phyloP scores from a whole-genome alignment of 2,797 vertebrate species.

The Graptemys geographica region DNA sequence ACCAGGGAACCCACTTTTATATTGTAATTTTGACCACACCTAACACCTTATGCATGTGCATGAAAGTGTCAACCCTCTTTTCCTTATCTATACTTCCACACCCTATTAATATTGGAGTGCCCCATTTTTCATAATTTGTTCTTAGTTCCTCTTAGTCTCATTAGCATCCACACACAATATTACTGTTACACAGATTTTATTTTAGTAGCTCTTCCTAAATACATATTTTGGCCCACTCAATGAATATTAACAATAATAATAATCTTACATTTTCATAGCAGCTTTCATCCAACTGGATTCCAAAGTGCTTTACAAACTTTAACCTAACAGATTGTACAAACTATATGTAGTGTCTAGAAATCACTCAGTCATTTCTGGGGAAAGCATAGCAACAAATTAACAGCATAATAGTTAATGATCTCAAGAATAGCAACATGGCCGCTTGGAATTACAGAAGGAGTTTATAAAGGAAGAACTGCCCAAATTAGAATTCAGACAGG shows the following conservation, averaged over 20 bases:
- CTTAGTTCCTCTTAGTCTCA: neutral
- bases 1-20: neutral
- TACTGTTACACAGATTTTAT: constrained; percentile 32
- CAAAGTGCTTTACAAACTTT: constrained; percentile 33
- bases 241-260: constrained; percentile 28
- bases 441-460: constrained; percentile 12
- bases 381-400: constrained; percentile 33
- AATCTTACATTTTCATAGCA: constrained; percentile 15
- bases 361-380: neutral
- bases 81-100: neutral
- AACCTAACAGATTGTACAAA: constrained; percentile 38
- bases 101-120: neutral
- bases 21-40: neutral
- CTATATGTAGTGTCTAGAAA: neutral
- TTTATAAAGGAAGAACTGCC: neutral
- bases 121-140: neutral
- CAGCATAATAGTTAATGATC: neutral
- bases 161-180: neutral
- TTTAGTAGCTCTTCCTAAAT: constrained; percentile 56
- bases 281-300: constrained; percentile 48
- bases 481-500: neutral
- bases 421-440: constrained; percentile 9
- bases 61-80: neutral
- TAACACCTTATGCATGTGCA: neutral
- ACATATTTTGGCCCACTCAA: constrained; percentile 41